A percentile compares a stretch with the other conserved stretches of the same genome.
These are phyloP conservation scores for Ectemnius cavifrons DNA, from an alignment of 2,888 invertebrate genomes.

Conservation along the genomic window DNA sequence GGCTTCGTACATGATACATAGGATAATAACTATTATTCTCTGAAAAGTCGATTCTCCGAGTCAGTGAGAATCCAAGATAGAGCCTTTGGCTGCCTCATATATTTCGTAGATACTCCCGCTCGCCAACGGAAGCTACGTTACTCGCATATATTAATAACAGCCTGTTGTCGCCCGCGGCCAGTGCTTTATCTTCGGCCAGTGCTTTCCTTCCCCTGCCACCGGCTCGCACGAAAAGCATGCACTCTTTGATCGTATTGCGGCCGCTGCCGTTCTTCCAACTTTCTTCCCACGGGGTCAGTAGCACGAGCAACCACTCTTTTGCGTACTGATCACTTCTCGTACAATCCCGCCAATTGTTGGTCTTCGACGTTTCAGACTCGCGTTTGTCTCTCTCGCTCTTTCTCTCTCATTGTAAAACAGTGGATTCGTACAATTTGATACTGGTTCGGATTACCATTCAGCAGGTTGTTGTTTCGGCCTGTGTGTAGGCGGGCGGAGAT, in stretches of 20 bases:
- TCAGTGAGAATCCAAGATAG: not conserved
- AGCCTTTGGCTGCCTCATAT: constrained; percentile 6
- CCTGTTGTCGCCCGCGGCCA: constrained; percentile 77
- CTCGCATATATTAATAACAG: constrained; percentile 76
- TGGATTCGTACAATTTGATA: not conserved
- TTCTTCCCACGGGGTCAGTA: not conserved
- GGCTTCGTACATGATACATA: too few relatives aligned
- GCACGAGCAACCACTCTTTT: too few relatives aligned
- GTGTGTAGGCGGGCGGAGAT: not conserved
- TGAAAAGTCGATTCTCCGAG: not conserved
- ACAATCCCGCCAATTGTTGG: not conserved
- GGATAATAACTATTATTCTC: too few relatives aligned
- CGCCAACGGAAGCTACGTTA: constrained; percentile 73
- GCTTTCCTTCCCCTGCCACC: constrained; percentile 59
- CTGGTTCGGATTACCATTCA: not conserved
- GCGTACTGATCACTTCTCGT: too few relatives aligned
- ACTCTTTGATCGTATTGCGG: constrained; percentile 66
- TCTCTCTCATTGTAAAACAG: not conserved
- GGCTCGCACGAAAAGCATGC: constrained; percentile 55
- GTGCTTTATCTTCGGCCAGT: constrained; percentile 74
- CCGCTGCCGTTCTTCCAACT: constrained; percentile 34
- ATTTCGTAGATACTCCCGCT: constrained; percentile 18
- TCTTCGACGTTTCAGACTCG: too few relatives aligned
- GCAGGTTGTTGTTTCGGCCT: not conserved
- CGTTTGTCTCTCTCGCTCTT: not conserved